Evolutionary conservation across 2,797 vertebrate species (phyloP).

Genomic region (Phrynocephalus forsythii): DNA sequence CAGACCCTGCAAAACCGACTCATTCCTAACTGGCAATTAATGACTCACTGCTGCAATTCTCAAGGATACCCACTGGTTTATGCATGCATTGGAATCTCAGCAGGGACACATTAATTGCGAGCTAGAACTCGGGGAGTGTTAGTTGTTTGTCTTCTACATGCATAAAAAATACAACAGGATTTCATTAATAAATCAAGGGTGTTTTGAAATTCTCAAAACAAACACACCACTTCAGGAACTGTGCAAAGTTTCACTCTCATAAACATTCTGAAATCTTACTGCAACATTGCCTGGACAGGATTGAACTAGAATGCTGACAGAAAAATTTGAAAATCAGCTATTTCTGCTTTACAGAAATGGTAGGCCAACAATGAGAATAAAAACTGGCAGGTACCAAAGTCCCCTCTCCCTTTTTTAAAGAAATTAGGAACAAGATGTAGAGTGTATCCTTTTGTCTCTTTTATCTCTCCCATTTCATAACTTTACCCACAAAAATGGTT

Average conservation of each 20-base stretch:
- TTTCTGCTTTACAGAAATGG: neutral
- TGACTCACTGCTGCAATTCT: too few species aligned
- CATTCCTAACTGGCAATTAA: too few species aligned
- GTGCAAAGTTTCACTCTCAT: neutral
- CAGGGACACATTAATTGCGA: too few species aligned
- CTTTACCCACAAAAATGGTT: neutral
- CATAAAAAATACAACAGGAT: too few species aligned
- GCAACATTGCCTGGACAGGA: slow-evolving; percentile 1
- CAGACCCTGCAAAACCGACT: too few species aligned
- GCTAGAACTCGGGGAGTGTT: too few species aligned
- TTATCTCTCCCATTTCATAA: neutral
- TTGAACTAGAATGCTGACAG: slow-evolving; percentile 4
- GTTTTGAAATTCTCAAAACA: slow-evolving; percentile 12
- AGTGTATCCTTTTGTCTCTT: neutral
- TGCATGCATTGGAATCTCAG: too few species aligned
- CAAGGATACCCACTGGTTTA: too few species aligned
- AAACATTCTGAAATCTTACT: slow-evolving; percentile 15
- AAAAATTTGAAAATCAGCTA: slow-evolving; percentile 6
- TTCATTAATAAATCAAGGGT: neutral
- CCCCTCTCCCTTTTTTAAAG: neutral
- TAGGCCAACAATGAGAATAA: neutral
- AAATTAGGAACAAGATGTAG: neutral
- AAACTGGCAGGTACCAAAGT: neutral
- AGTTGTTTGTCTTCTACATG: too few species aligned
- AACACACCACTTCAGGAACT: slow-evolving; percentile 13